Conservation (phyloP, 1,140 invertebrate genomes). For the Arctopsyche grandis region DNA sequence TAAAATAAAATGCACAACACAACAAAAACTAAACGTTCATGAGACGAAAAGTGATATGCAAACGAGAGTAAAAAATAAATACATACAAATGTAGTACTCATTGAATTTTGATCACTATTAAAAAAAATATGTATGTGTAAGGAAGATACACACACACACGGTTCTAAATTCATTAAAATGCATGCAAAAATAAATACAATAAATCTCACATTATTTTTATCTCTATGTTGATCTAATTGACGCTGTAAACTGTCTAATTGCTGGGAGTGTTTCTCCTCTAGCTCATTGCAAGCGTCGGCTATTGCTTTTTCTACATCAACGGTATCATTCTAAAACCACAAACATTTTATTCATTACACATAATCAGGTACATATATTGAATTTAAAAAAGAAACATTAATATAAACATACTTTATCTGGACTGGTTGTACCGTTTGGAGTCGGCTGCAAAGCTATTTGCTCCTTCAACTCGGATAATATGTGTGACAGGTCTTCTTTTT, state of each 20-base stretch:
- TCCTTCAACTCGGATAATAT: constrained; percentile 54
- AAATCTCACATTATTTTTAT: constrained; percentile 79
- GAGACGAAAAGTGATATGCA: background rate
- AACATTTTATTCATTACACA: background rate
- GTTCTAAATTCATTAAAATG: background rate
- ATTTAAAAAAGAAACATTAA: background rate
- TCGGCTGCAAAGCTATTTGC: constrained; percentile 43
- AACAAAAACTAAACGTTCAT: constrained; percentile 20
- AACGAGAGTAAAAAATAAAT: background rate
- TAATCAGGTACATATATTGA: too few species aligned
- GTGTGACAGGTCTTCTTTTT: constrained; percentile 57
- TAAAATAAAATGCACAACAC: constrained; percentile 40
- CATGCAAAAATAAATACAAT: constrained; percentile 41
- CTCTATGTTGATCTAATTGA: constrained; percentile 74
- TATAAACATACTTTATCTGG: constrained; percentile 50
- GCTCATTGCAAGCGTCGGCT: constrained; percentile 56
- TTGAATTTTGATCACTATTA: background rate
- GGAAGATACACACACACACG: background rate
- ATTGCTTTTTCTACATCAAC: constrained; percentile 59
- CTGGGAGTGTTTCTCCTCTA: constrained; percentile 59
- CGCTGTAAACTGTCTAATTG: constrained; percentile 63
- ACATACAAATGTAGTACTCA: background rate
- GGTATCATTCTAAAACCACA: constrained; percentile 56
- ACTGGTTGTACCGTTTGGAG: constrained; percentile 50
- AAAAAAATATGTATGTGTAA: too few species aligned